Evolutionary conservation across 2,797 vertebrate genomes (phyloP).

Genomic region (Mus spretus): DNA sequence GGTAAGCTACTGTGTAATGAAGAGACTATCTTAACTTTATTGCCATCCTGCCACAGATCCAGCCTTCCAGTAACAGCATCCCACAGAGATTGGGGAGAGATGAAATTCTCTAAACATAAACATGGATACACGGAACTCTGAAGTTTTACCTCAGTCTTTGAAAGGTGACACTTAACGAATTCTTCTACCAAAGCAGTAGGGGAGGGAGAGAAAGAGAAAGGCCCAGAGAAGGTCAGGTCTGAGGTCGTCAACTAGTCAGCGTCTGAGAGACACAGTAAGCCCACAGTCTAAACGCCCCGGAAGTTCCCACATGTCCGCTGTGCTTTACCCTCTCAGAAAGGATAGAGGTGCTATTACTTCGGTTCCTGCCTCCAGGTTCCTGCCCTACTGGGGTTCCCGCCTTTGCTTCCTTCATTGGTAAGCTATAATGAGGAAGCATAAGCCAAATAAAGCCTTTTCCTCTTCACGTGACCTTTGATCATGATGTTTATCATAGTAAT

Average conservation of each 20-base stretch:
- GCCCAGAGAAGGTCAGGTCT: background rate
- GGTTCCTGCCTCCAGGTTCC: background rate
- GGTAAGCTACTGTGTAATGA: background rate
- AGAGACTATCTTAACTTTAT: background rate
- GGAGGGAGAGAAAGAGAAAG: background rate
- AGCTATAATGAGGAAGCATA: no score
- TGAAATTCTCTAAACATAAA: slow-evolving; percentile 9
- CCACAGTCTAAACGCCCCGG: background rate
- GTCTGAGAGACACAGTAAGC: background rate
- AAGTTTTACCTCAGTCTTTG: background rate
- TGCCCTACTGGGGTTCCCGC: no score
- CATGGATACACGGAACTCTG: background rate
- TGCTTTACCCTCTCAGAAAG: slow-evolving; percentile 2
- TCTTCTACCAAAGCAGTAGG: background rate
- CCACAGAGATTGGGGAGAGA: background rate
- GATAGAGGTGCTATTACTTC: background rate
- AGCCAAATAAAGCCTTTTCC: background rate
- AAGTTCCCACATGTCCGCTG: background rate
- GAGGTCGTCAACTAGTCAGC: background rate
- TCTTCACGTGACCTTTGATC: background rate
- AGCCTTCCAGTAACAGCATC: background rate
- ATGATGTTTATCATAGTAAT: background rate
- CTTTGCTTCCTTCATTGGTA: background rate
- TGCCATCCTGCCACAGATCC: background rate
- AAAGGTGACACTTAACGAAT: background rate